Evolutionary conservation across 2,888 invertebrate genomes (phyloP).

Genomic region (Tridacna gigas): DNA sequence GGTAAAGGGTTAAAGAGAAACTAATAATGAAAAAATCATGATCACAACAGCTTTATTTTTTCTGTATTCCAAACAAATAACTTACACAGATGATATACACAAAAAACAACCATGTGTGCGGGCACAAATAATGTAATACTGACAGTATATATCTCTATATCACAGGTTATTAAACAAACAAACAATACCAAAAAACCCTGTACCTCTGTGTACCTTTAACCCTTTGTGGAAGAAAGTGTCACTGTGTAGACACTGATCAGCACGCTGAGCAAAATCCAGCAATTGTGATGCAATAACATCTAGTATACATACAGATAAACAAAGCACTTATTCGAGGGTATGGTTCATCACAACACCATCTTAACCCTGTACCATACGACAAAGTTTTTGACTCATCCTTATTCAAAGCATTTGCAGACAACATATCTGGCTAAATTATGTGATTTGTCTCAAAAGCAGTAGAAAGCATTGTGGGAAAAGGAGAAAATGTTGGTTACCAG

Average conservation of each 20-base stretch:
- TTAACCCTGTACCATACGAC: no score
- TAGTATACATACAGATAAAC: neutral
- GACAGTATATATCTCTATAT: constrained; percentile 22
- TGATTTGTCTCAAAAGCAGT: no score
- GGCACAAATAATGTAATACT: constrained; percentile 19
- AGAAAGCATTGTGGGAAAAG: no score
- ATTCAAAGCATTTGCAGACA: no score
- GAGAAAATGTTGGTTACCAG: no score
- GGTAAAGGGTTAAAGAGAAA: neutral
- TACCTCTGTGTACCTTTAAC: constrained; percentile 8
- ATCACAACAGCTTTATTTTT: constrained; percentile 23
- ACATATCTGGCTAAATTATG: no score
- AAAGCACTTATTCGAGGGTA: neutral
- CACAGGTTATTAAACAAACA: neutral
- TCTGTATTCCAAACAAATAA: constrained; percentile 21
- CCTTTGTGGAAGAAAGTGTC: neutral
- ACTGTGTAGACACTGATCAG: constrained; percentile 13
- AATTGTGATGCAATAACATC: neutral
- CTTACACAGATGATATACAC: constrained; percentile 14
- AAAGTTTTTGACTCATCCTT: no score
- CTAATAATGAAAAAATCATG: neutral
- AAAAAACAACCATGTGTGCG: constrained; percentile 10
- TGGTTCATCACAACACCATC: no score
- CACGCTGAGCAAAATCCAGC: neutral
- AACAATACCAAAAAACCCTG: neutral